Conservation (phyloP, 2,888 invertebrate genomes). For the Acleris sparsana region DNA sequence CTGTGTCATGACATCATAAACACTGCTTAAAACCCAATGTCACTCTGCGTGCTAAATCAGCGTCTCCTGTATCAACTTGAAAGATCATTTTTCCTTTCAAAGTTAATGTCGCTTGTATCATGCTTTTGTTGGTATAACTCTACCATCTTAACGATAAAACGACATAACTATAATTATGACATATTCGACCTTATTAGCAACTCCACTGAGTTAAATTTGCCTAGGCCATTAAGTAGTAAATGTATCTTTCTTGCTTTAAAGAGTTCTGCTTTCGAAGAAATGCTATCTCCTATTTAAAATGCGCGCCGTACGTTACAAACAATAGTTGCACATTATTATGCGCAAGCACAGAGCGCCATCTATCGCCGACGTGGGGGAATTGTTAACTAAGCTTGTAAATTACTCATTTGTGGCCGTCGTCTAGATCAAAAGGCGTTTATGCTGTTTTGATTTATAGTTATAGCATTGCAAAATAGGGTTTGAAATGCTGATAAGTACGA, state of each 20-base stretch:
- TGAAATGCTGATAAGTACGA: no score
- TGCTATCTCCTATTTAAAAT: slow-evolving; percentile 38
- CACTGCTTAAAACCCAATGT: not conserved
- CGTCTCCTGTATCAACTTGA: not conserved
- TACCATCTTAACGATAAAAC: no score
- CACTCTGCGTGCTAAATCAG: not conserved
- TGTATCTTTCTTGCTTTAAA: no score
- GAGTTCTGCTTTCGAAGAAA: slow-evolving; percentile 22
- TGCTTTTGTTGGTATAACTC: not conserved
- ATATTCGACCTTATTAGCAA: no score
- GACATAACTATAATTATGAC: no score
- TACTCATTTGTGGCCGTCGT: slow-evolving; percentile 14
- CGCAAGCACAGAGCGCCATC: slow-evolving; percentile 35
- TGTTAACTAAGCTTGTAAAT: slow-evolving; percentile 26
- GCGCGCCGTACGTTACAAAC: slow-evolving; percentile 31
- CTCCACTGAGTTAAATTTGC: no score
- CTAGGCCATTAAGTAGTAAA: no score
- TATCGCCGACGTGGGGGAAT: slow-evolving; percentile 27
- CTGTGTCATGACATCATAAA: slow-evolving; percentile 26
- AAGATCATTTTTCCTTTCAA: slow-evolving; percentile 27
- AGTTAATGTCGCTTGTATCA: slow-evolving; percentile 50
- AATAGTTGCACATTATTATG: slow-evolving; percentile 37
- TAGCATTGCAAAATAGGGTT: no score
- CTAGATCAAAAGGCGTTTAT: no score
- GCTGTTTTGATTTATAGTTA: no score